These are phyloP conservation scores for Artibeus jamaicensis DNA, from an alignment of 2,797 vertebrate species.

Conservation along the genomic window DNA sequence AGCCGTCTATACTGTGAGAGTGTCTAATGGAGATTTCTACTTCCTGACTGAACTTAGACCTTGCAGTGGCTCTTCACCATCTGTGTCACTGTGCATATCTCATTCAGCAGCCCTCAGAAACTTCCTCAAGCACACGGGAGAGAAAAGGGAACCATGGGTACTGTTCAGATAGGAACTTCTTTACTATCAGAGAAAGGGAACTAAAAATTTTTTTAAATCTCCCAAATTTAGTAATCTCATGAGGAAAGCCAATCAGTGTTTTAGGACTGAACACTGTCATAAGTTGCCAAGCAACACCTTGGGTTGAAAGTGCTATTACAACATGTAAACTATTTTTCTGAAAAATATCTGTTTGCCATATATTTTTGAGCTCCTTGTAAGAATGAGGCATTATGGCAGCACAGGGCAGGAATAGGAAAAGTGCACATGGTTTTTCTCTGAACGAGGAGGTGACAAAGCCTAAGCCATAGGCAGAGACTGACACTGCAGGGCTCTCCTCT, in stretches of 20 bases:
- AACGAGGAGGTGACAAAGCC: neutral
- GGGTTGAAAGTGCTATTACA: neutral
- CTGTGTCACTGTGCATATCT: neutral
- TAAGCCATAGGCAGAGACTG: neutral
- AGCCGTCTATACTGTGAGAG: neutral
- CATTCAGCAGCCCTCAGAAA: slow-evolving; percentile 12
- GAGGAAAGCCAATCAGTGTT: slow-evolving; percentile 33
- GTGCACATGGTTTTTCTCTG: neutral
- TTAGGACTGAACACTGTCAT: neutral
- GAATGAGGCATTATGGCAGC: neutral
- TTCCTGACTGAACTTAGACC: neutral
- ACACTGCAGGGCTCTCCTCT: neutral
- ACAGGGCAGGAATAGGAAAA: neutral
- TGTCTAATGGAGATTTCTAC: neutral
- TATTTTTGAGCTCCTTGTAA: neutral
- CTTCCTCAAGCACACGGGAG: slow-evolving; percentile 1
- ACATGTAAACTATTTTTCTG: neutral
- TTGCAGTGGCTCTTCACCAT: neutral
- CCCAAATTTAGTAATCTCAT: neutral
- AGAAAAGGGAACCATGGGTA: neutral
- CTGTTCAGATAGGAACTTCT: neutral
- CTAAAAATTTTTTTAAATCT: slow-evolving; percentile 25
- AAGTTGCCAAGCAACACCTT: slow-evolving; percentile 12
- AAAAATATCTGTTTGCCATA: neutral
- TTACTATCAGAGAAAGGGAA: slow-evolving; percentile 36